Base-by-base conservation (phyloP, 2,888 invertebrate species). In the Oscheius sp. region DNA sequence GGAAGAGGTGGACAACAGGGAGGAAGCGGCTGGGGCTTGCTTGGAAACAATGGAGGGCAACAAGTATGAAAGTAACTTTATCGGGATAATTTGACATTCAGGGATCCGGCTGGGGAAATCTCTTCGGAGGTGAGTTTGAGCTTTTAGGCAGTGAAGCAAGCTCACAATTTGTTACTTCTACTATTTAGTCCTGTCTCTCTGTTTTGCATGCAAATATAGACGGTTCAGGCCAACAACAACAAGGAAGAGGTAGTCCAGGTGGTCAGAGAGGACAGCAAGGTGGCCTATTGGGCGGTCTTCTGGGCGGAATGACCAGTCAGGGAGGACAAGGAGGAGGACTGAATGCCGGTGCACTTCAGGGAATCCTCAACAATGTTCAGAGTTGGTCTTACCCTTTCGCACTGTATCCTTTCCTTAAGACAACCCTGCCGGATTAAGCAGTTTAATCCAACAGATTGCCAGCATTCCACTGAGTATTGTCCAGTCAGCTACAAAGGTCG, bases 401-500 rank as follows among this genome's bases (percentile, higher is more conserved):
- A n/a, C 13, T 10, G 32, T 29, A 37, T 21, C 50, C 29, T 1
- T 42, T 42, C 1, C 1, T 32, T 50, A 3, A 68, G 68, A 68
- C 35, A 53, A 55, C 37, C 68, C 68, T 21, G 59, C 42, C 2
- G 59, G 59, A 47, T 5, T 70, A 10, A 70, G 35, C 32, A 29
- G 35, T 2, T 33, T 63, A 9, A 50, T 73, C 32, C 10, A 65
- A 37, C 51, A 55, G n/a, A 65, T 73, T 5, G 73, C 73, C 57
- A 65, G 63, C 13, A 73, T 65, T 13, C 57, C 63, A 1, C n/a
- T 73, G n/a, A 55, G 57, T 29, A 73, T 73, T 55, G 57, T 73
- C 13, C 50, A 73, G n/a, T 47, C 53, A 10, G 55, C 73, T 10
- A 73, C 63, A 9, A 73, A 63, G n/a, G 73, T 73, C 21, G 73